phyloP scores from a whole-genome alignment of 2,797 vertebrate species.

The Melanogrammus aeglefinus region DNA sequence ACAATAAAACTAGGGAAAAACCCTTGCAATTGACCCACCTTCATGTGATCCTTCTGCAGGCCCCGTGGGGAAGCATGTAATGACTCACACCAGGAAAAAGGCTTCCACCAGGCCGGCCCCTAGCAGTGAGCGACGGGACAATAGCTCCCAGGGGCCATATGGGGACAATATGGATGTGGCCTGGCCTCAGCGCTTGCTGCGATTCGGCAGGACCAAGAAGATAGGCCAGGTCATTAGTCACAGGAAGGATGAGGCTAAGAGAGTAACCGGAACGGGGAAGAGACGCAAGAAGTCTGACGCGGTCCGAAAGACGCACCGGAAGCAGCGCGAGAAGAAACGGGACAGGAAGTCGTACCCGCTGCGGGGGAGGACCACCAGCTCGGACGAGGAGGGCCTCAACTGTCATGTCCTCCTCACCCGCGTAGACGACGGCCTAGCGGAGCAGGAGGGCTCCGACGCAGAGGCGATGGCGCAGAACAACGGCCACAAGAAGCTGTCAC shows the following conservation, averaged over 20 bases:
- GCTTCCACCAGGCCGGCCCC: conserved; percentile 63
- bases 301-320: conserved; percentile 44
- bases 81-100: conserved; percentile 77
- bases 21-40: conserved; percentile 23
- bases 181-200: conserved; percentile 65
- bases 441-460: conserved; percentile 38
- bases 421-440: conserved; percentile 70
- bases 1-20: conserved; percentile 22
- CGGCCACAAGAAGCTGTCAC: conserved; percentile 18
- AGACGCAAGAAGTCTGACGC: conserved; percentile 21
- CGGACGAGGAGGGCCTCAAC: conserved; percentile 80
- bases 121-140: conserved; percentile 61
- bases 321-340: conserved; percentile 57
- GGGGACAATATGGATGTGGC: conserved; percentile 69
- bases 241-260: conserved; percentile 49
- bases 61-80: conserved; percentile 74
- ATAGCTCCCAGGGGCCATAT: conserved; percentile 65
- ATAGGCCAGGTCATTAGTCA: conserved; percentile 51
- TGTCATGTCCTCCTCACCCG: conserved; percentile 90
- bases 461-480: conserved; percentile 26
- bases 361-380: conserved; percentile 74
- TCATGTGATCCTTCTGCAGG: conserved; percentile 49
- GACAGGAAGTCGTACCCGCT: conserved; percentile 87
- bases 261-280: conserved; percentile 34
- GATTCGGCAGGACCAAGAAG: conserved; percentile 72